Base-by-base conservation (phyloP, 2,797 vertebrate species). In the Acrocephalus scirpaceus region DNA sequence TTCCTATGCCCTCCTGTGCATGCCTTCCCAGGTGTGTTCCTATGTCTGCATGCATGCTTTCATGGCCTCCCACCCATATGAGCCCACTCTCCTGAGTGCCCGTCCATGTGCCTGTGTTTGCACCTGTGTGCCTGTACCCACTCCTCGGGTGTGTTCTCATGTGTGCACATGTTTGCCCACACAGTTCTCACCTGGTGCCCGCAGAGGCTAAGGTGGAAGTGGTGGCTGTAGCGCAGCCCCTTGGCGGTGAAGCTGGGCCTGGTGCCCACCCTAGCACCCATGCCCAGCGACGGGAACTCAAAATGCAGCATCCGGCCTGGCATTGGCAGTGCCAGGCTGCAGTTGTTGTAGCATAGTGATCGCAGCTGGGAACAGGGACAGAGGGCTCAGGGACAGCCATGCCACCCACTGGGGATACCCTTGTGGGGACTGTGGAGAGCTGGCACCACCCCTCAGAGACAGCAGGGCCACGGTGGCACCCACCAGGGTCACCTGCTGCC, bases 171-270 rank as follows among this genome's bases (percentile, higher is more conserved):
- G 51, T 79, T 50, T 58, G 51, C 23, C 36, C 51, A 16, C 45
- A 15, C 1, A 0, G 15, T 34, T 47, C 77, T 75, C 42, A 99
- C 99, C 98, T 99, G 97, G 86, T 98, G 97, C 53, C 99, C 99
- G 60, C 99, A 99, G 83, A 99, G 98, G 71, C 97, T 98, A 81
- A 99, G 67, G 90, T 95, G 99, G 96, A 99, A 99, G 88, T 95
- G 97, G 51, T 99, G 98, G 94, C 98, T 98, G 93, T 99, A 99
- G 86, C 97, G 98, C 90, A 99, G 98, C 73, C 99, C 99, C 97
- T 98, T 99, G 92, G 91, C 98, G 85, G 99, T 99, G 98, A 99
- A 99, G 84, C 98, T 98, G 13, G 98, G 98, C n/a, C 97, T 96
- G 58, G 98, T 98, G 73, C 97, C 85, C 94, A 99, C 97, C 18